Percentiles rank a stretch among this genome's conserved stretches.
These are phyloP conservation scores for Aspidoscelis tigris DNA, from an alignment of 2,113 vertebrate species.

Conservation along the genomic window DNA sequence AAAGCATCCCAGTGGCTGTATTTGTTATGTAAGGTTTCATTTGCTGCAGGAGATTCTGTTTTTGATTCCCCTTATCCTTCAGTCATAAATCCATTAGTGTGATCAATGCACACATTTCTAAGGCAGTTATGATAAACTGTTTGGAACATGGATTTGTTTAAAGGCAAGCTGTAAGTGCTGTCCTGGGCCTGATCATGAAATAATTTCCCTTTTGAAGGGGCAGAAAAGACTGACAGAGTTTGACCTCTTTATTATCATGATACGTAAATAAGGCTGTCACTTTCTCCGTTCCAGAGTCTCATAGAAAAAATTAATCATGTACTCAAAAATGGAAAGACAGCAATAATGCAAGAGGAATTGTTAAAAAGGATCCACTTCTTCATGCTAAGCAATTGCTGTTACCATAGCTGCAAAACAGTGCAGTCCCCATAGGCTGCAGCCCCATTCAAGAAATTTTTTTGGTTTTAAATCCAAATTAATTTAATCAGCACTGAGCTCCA, in stretches of 20 bases:
- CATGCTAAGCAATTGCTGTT: too few relatives aligned
- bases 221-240: neutral
- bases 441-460: neutral
- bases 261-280: neutral
- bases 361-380: neutral
- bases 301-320: neutral
- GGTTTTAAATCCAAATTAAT: too few relatives aligned
- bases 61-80: constrained; percentile 16
- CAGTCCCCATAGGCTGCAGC: neutral
- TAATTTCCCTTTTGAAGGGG: neutral
- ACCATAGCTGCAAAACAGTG: neutral
- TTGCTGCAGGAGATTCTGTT: neutral
- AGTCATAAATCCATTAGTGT: neutral
- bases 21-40: neutral
- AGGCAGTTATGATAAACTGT: neutral
- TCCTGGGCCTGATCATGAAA: neutral
- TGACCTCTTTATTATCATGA: neutral
- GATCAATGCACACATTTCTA: neutral
- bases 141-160: neutral
- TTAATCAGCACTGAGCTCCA: too few relatives aligned
- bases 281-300: neutral
- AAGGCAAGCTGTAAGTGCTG: neutral
- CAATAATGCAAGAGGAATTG: neutral
- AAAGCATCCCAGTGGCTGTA: neutral
- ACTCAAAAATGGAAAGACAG: neutral